A percentile compares a stretch with the other conserved stretches of the same genome.
These are phyloP conservation scores for Myotis davidii DNA, from an alignment of 2,113 vertebrate species.

Conservation along the genomic window DNA sequence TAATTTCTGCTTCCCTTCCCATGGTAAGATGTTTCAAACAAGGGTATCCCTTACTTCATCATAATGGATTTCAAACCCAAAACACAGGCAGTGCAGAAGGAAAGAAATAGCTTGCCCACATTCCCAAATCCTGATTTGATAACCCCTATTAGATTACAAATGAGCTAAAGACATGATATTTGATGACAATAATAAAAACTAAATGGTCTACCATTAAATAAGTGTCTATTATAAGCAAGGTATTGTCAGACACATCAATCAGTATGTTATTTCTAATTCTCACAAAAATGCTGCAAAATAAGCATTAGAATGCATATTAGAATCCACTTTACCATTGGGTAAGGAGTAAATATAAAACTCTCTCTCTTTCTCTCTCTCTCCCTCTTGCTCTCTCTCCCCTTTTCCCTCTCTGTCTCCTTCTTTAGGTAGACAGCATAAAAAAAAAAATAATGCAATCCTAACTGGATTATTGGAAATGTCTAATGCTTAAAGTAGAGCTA, in stretches of 20 bases:
- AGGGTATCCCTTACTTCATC: neutral
- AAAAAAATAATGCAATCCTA: neutral
- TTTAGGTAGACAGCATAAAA: neutral
- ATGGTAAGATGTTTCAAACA: neutral
- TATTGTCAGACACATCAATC: neutral
- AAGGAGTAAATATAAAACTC: neutral
- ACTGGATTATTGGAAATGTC: neutral
- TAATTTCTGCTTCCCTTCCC: conserved; percentile 36
- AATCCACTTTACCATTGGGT: neutral
- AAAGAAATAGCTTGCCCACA: neutral
- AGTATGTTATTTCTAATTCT: neutral
- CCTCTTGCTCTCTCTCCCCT: too few species aligned
- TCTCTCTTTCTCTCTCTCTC: too few species aligned
- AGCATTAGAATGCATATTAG: neutral
- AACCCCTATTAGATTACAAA: neutral
- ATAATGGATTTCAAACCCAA: neutral
- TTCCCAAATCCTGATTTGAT: neutral
- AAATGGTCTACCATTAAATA: neutral
- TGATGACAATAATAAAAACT: neutral
- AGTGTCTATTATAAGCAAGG: neutral
- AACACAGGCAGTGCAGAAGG: neutral
- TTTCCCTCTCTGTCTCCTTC: neutral
- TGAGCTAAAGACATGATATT: neutral
- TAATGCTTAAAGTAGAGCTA: neutral
- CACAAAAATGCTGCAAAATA: neutral